phyloP scores from a whole-genome alignment of 1,140 invertebrate species.

The Cyphomyrmex costatus region DNA sequence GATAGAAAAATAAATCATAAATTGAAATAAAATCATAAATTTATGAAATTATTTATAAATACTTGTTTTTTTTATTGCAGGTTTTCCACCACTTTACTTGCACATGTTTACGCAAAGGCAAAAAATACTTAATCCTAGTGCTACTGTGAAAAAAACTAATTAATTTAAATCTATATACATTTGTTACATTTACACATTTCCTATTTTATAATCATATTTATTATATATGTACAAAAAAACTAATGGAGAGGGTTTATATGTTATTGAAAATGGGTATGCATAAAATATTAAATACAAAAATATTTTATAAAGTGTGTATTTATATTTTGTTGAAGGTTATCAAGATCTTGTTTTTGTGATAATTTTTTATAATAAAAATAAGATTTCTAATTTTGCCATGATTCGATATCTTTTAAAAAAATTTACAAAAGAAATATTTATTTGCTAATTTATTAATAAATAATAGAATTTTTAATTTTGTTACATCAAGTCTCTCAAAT shows the following conservation, averaged over 20 bases:
- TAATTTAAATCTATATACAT: constrained; percentile 35
- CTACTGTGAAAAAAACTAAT: constrained; percentile 44
- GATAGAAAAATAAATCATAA: not conserved
- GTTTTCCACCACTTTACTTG: constrained; percentile 93
- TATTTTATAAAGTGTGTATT: not conserved
- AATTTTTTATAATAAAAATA: not conserved
- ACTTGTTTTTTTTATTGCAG: constrained; percentile 85
- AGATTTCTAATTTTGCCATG: not conserved
- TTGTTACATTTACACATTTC: not conserved
- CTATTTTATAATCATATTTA: not conserved
- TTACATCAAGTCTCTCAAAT: too few species aligned
- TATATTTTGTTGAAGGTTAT: not conserved
- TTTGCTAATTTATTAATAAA: not conserved
- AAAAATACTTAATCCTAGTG: constrained; percentile 89
- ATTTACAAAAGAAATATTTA: not conserved
- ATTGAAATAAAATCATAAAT: not conserved
- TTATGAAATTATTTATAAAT: not conserved
- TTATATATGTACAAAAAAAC: constrained; percentile 10
- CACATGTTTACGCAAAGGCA: constrained; percentile 95
- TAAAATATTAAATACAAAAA: not conserved
- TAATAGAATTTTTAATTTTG: not conserved
- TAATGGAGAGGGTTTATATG: not conserved
- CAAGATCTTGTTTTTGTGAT: not conserved
- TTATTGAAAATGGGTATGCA: not conserved
- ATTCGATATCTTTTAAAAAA: not conserved